Evolutionary conservation across 1,140 invertebrate species (phyloP), one percentile per base, ranked within the genome.

Genomic region (Pygmarrhopalites habei): DNA sequence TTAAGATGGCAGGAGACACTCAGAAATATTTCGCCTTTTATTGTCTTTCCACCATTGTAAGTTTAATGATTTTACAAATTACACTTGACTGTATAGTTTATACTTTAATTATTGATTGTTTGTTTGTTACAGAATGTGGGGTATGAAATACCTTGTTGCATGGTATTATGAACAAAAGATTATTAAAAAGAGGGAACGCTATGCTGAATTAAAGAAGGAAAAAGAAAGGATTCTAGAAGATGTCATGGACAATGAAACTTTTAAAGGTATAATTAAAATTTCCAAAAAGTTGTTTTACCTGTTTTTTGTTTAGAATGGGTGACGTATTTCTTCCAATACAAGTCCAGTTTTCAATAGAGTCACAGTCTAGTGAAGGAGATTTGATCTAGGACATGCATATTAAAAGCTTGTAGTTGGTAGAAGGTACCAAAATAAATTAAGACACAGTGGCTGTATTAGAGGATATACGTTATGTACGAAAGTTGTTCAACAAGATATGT

Each of bases 211-310:
- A 73, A 80, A 84, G 68, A 82, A 84, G 60, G 83, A 92, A 70
- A 95, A 93, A 73, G 89, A 88, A 74, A 85, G 89, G 75, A 87
- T 98, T 70, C 78, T 98, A 46, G 92, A 98, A 73, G 86, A 94
- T 76, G 93, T 98, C 32, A 96, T 92, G 83, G 93, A 98, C 74
- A 98, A 86, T 51, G 95, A 98, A 79, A 97, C 92, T 1, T 99
- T 96, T 75, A 98, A 97, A 79, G n/a, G n/a, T n/a, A n/a, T n/a
- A n/a, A n/a, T n/a, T n/a, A n/a, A n/a, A n/a, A n/a, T 90, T 93
- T 72, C 92, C 92, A 1, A 92, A 89, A 78, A 85, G 90, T 76
- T 90, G 95, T 70, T 78, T 96, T 53, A 85, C n/a, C n/a, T n/a
- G n/a, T n/a, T n/a, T n/a, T n/a, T n/a, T n/a, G n/a, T n/a, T n/a